phyloP scores from a whole-genome alignment of 2,113 vertebrate species.

The Monopterus albus region DNA sequence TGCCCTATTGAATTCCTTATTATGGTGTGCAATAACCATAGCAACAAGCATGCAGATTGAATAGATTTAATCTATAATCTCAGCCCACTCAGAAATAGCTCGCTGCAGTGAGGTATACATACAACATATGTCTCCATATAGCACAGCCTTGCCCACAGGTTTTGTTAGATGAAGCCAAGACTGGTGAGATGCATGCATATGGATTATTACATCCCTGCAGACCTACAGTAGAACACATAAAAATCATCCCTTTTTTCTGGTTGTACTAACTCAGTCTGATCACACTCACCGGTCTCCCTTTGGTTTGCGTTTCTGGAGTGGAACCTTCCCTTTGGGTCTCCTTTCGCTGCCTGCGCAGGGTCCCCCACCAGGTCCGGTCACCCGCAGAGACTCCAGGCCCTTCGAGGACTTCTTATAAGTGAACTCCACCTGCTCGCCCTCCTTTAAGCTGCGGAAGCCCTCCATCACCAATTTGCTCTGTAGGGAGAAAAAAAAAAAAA shows the following conservation, averaged over 20 bases:
- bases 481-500: constrained; percentile 42
- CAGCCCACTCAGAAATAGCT: constrained; percentile 66
- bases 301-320: constrained; percentile 95
- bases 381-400: constrained; percentile 98
- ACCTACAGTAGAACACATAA: too few relatives aligned
- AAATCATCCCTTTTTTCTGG: too few relatives aligned
- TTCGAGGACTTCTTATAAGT: constrained; percentile 99
- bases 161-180: neutral
- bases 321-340: constrained; percentile 97
- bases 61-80: constrained; percentile 76
- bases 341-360: constrained; percentile 97
- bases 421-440: constrained; percentile 99
- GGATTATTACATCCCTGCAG: neutral
- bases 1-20: constrained; percentile 72
- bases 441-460: constrained; percentile 99
- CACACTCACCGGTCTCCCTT: constrained; percentile 96
- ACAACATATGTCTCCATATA: constrained; percentile 42
- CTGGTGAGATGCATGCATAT: neutral
- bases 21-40: constrained; percentile 79
- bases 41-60: constrained; percentile 78
- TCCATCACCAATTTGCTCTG: constrained; percentile 99
- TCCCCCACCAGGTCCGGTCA: constrained; percentile 95
- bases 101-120: constrained; percentile 33
- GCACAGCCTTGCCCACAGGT: neutral
- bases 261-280: neutral